These are phyloP conservation scores for Lagopus muta DNA, from an alignment of 2,113 vertebrate species.

Conservation along the genomic window DNA sequence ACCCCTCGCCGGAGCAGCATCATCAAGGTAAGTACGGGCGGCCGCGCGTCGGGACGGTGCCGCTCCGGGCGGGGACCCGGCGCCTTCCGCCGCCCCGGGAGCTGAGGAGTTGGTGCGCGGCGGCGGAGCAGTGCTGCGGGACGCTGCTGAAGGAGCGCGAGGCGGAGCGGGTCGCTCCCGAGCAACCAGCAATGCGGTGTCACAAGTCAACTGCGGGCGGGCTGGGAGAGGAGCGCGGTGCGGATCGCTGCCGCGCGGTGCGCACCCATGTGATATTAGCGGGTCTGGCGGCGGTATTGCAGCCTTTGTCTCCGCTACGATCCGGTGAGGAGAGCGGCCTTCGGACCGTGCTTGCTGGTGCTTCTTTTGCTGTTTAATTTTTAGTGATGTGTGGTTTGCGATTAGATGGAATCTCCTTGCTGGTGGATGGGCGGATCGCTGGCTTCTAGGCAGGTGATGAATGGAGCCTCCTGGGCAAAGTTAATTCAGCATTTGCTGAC, in stretches of 20 bases:
- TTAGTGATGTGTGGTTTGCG: not conserved
- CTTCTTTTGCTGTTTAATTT: not conserved
- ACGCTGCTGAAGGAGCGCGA: no score
- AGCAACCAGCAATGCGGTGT: not conserved
- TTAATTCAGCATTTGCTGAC: not conserved
- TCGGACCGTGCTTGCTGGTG: not conserved
- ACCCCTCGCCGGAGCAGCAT: conserved; percentile 95
- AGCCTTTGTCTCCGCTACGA: not conserved
- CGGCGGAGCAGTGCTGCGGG: no score
- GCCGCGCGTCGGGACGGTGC: no score
- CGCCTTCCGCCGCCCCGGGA: no score
- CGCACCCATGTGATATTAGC: not conserved
- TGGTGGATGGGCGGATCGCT: not conserved
- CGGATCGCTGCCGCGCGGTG: not conserved
- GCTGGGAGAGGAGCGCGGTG: not conserved
- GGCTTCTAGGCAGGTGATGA: not conserved
- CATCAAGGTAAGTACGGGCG: conserved; percentile 86
- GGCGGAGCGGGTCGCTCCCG: not conserved
- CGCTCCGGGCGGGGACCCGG: no score
- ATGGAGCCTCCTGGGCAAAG: conserved; percentile 23
- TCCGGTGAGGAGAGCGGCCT: not conserved
- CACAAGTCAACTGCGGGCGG: not conserved
- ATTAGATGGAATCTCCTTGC: not conserved
- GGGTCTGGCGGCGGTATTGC: not conserved
- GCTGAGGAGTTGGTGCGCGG: no score